Conservation (phyloP, 2,113 vertebrate species). For the Embiotoca jacksoni region DNA sequence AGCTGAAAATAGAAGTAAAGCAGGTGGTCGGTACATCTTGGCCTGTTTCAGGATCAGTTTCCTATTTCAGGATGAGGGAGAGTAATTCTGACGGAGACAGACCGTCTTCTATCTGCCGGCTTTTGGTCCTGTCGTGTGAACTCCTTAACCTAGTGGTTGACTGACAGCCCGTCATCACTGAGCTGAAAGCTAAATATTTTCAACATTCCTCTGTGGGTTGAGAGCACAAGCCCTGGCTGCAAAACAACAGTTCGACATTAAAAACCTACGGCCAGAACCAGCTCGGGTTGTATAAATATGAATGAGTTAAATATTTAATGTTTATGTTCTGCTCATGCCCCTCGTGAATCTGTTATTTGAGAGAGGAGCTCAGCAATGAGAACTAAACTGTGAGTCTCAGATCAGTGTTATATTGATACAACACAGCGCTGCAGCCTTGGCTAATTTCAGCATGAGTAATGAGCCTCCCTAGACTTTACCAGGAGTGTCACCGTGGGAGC, state of each 20-base stretch:
- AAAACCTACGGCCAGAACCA: conserved; percentile 21
- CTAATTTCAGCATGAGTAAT: conserved; percentile 38
- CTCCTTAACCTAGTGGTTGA: conserved; percentile 29
- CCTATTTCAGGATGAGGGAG: not conserved
- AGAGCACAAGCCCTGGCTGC: conserved; percentile 17
- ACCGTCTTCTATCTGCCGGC: conserved; percentile 9
- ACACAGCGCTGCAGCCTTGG: not conserved
- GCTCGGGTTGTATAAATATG: conserved; percentile 46
- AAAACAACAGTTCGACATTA: conserved; percentile 16
- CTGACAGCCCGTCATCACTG: conserved; percentile 5
- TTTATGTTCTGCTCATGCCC: conserved; percentile 25
- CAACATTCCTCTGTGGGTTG: conserved; percentile 32
- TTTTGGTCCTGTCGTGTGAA: conserved; percentile 38
- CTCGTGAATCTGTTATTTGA: conserved; percentile 26
- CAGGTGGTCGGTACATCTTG: not conserved
- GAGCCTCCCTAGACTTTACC: conserved; percentile 18
- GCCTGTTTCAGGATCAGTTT: conserved; percentile 10
- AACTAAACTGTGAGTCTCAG: conserved; percentile 23
- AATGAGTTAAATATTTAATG: conserved; percentile 65
- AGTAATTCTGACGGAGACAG: conserved; percentile 29
- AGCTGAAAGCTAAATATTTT: not conserved
- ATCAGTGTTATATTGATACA: conserved; percentile 34
- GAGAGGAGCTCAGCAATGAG: conserved; percentile 17
- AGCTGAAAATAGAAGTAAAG: not conserved
- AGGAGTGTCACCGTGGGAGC: not conserved